Percentiles rank a stretch among this genome's conserved stretches.
Evolutionary conservation across 2,113 vertebrate genomes (phyloP).

Genomic region (Noctilio leporinus): DNA sequence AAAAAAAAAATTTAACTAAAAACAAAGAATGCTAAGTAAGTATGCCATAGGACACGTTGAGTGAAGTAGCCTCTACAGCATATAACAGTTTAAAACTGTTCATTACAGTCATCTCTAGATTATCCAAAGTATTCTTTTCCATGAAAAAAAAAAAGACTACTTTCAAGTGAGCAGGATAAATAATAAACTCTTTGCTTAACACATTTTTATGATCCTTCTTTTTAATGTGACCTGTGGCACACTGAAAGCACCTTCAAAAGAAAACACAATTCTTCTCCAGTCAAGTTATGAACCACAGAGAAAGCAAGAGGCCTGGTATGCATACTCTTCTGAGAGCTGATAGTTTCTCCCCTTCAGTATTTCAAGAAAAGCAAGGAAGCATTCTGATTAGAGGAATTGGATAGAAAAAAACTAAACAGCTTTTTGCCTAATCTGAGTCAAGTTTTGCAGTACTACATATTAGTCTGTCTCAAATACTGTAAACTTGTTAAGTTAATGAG

Average conservation of each 20-base stretch:
- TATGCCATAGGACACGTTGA: too few species aligned
- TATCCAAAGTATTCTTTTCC: neutral
- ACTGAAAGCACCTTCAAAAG: neutral
- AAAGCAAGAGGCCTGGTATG: neutral
- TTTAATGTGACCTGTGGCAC: neutral
- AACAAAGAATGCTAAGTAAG: neutral
- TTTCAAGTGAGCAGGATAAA: neutral
- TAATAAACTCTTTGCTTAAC: neutral
- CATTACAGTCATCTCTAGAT: neutral
- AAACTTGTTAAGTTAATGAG: neutral
- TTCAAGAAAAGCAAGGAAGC: constrained; percentile 1
- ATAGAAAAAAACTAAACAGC: neutral
- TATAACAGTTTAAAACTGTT: neutral
- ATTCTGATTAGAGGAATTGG: neutral
- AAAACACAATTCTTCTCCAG: neutral
- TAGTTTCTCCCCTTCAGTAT: neutral
- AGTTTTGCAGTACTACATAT: neutral
- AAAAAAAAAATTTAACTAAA: too few species aligned
- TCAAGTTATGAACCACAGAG: neutral
- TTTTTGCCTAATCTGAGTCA: neutral
- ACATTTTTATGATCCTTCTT: neutral
- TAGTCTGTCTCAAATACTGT: neutral
- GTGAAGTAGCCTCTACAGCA: neutral
- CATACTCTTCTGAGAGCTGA: neutral
- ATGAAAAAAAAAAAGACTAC: constrained; percentile 19